Conservation (phyloP, 2,797 vertebrate genomes). For the Lacerta viridis region DNA sequence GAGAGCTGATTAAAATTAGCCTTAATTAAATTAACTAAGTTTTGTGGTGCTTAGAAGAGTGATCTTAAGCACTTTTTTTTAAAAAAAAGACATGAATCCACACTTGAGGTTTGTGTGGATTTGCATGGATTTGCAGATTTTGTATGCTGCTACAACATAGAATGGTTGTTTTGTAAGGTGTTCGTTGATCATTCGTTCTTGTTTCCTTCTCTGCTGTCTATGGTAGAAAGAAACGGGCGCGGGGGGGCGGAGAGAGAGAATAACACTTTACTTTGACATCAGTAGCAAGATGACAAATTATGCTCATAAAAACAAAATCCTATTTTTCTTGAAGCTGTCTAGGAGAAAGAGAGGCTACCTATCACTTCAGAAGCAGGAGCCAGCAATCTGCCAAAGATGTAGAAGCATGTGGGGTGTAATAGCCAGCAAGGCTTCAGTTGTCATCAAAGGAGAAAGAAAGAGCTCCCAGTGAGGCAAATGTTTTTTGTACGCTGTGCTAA, state of each 20-base stretch:
- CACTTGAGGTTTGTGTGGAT: background rate
- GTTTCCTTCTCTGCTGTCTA: conserved; percentile 11
- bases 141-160: background rate
- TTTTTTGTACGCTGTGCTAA: conserved; percentile 7
- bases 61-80: background rate
- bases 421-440: conserved; percentile 20
- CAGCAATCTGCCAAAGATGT: conserved; percentile 26
- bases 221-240: background rate
- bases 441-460: conserved; percentile 34
- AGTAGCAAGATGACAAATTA: conserved; percentile 53
- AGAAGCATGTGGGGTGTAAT: conserved; percentile 3
- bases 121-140: fast-evolving
- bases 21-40: conserved; percentile 16
- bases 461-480: conserved; percentile 39
- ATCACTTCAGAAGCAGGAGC: conserved; percentile 37
- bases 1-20: conserved; percentile 11
- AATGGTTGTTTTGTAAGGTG: background rate
- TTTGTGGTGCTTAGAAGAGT: background rate
- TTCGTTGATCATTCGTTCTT: background rate
- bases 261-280: background rate
- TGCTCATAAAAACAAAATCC: conserved; percentile 56
- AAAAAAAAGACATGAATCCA: background rate
- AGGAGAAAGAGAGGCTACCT: conserved; percentile 13
- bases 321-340: background rate
- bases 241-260: background rate